Evolutionary conservation across 1,140 invertebrate species (phyloP).

Genomic region (Ooceraea biroi): DNA sequence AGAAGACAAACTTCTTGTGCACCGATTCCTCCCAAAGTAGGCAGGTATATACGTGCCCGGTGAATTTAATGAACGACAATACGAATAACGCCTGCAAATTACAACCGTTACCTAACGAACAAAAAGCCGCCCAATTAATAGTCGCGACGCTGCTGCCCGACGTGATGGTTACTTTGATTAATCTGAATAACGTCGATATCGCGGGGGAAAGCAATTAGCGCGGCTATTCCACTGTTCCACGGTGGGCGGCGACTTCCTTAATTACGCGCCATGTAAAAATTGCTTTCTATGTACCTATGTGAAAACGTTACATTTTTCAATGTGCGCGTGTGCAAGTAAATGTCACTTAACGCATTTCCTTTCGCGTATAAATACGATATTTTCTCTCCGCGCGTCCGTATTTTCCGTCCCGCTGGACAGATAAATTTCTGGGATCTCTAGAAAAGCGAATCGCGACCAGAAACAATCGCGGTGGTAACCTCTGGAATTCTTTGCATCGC

Average conservation of each 20-base stretch:
- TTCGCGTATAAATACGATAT: no score
- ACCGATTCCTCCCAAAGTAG: constrained; percentile 13
- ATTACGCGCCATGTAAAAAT: constrained; percentile 37
- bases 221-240: neutral
- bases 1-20: constrained; percentile 44
- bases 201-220: constrained; percentile 50
- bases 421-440: neutral
- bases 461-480: neutral
- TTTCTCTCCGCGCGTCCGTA: neutral
- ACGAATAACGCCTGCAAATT: constrained; percentile 51
- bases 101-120: constrained; percentile 53
- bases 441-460: no score
- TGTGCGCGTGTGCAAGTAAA: no score
- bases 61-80: constrained; percentile 60
- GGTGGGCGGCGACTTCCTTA: constrained; percentile 38
- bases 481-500: neutral
- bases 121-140: constrained; percentile 62
- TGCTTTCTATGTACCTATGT: constrained; percentile 13
- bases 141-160: constrained; percentile 13
- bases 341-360: neutral
- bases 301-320: no score
- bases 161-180: constrained; percentile 62
- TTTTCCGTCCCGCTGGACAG: neutral
- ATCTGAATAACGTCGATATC: constrained; percentile 62
- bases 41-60: constrained; percentile 7